Conservation (phyloP, 2,888 invertebrate species). For the Zygaena filipendulae region DNA sequence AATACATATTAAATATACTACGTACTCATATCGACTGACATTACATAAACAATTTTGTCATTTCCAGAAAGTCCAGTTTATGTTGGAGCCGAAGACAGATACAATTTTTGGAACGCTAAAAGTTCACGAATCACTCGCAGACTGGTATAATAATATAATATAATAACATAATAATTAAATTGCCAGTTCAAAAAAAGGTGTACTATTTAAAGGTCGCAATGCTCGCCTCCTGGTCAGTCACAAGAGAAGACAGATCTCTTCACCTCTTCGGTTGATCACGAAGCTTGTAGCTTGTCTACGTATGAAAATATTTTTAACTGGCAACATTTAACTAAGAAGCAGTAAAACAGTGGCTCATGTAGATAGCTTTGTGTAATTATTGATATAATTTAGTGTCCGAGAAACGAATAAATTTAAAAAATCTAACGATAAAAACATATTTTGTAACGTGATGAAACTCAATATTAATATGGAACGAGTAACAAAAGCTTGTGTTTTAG, state of each 20-base stretch:
- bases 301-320: slow-evolving; percentile 13
- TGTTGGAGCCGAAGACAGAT: slow-evolving; percentile 42
- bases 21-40: too few relatives aligned
- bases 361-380: slow-evolving; percentile 68
- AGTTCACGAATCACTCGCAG: slow-evolving; percentile 61
- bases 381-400: slow-evolving; percentile 62
- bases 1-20: too few relatives aligned
- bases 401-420: slow-evolving; percentile 37
- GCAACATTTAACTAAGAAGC: slow-evolving; percentile 22
- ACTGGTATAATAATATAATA: slow-evolving; percentile 39
- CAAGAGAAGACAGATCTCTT: background rate
- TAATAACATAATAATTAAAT: slow-evolving; percentile 33
- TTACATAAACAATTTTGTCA: slow-evolving; percentile 13
- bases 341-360: slow-evolving; percentile 58
- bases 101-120: too few relatives aligned
- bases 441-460: slow-evolving; percentile 27
- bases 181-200: slow-evolving; percentile 30
- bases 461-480: background rate
- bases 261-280: background rate
- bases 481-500: slow-evolving; percentile 36
- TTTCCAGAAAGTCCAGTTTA: slow-evolving; percentile 45
- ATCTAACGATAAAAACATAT: too few relatives aligned
- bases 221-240: too few relatives aligned
- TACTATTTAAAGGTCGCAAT: too few relatives aligned
- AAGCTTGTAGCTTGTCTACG: background rate